Evolutionary conservation across 1,140 invertebrate species (phyloP).

Genomic region (Ceratosolen solmsi): DNA sequence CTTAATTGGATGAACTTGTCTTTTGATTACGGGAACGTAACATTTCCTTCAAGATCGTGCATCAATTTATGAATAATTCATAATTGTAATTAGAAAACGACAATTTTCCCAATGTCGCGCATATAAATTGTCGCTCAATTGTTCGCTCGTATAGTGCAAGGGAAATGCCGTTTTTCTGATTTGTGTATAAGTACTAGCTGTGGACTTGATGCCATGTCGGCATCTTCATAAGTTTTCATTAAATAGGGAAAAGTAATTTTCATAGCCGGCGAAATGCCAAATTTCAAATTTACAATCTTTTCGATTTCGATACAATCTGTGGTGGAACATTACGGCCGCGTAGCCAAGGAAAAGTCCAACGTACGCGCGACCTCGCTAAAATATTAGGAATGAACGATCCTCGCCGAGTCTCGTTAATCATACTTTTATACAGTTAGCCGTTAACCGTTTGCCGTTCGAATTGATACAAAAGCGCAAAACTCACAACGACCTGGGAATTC

Average conservation of each 20-base stretch:
- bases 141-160: neutral
- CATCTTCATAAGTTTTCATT: too few species aligned
- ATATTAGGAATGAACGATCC: neutral
- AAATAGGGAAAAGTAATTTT: too few species aligned
- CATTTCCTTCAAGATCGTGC: neutral
- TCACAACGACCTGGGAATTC: neutral
- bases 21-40: neutral
- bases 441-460: too few species aligned
- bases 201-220: too few species aligned
- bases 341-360: too few species aligned
- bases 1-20: constrained; percentile 22
- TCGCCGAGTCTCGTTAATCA: constrained; percentile 11
- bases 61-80: constrained; percentile 31
- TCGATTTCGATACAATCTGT: too few species aligned
- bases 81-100: constrained; percentile 39
- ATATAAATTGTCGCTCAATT: neutral
- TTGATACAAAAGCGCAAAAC: neutral
- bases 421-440: too few species aligned
- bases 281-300: too few species aligned
- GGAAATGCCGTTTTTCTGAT: too few species aligned
- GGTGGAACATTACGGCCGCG: too few species aligned
- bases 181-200: too few species aligned
- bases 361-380: neutral
- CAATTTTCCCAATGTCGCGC: neutral
- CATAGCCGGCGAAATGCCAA: too few species aligned